Evolutionary conservation across 2,113 vertebrate genomes (phyloP).

Genomic region (Periophthalmus modestus): DNA sequence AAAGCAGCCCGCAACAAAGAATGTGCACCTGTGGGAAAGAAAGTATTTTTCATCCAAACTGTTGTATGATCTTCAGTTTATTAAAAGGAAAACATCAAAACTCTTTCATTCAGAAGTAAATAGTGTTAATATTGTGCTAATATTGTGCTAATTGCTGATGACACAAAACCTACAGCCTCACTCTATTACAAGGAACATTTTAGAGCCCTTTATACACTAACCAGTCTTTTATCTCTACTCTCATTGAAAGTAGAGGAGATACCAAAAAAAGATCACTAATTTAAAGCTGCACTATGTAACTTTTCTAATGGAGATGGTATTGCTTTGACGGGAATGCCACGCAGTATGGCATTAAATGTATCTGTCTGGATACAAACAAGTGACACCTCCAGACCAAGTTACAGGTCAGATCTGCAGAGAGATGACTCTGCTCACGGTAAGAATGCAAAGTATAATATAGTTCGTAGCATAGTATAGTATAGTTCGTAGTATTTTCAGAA

Average conservation of each 20-base stretch:
- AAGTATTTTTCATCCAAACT: slow-evolving; percentile 16
- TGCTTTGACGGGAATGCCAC: too few species aligned
- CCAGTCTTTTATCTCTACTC: background rate
- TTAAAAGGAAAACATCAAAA: background rate
- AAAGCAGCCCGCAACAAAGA: slow-evolving; percentile 34
- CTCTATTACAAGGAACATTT: background rate
- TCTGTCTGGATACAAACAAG: too few species aligned
- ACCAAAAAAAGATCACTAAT: too few species aligned
- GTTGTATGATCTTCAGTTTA: slow-evolving; percentile 33
- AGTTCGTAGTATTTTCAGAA: too few species aligned
- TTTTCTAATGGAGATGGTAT: too few species aligned
- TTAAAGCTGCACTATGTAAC: too few species aligned
- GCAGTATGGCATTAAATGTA: too few species aligned
- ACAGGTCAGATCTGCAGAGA: too few species aligned
- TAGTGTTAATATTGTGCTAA: background rate
- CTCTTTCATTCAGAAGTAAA: slow-evolving; percentile 16
- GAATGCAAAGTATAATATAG: too few species aligned
- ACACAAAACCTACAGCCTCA: background rate
- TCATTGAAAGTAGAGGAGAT: background rate
- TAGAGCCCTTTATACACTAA: background rate
- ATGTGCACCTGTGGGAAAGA: slow-evolving; percentile 56
- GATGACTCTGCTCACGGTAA: too few species aligned
- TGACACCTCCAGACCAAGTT: too few species aligned
- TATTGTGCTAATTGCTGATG: slow-evolving; percentile 5
- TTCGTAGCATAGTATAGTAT: too few species aligned